These are phyloP conservation scores for Apolygus lucorum DNA, from an alignment of 1,140 invertebrate genomes.

Conservation along the genomic window DNA sequence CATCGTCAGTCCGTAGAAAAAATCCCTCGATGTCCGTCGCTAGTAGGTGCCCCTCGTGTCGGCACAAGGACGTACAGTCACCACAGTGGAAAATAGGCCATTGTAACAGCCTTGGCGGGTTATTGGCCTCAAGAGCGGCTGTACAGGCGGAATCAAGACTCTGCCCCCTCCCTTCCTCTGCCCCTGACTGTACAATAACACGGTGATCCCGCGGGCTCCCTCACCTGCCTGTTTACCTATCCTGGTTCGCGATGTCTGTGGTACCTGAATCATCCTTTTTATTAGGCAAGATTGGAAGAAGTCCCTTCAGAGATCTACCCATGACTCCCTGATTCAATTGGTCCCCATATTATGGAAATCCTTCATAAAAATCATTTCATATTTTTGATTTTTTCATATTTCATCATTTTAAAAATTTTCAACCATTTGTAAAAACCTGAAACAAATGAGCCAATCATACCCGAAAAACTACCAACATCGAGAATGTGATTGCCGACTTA, in stretches of 20 bases:
- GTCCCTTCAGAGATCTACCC: too few species aligned
- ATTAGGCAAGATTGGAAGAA: too few species aligned
- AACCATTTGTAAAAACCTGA: too few species aligned
- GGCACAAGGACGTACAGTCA: constrained; percentile 12
- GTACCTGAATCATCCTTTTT: too few species aligned
- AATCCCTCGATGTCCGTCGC: neutral
- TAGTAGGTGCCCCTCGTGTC: neutral
- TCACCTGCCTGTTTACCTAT: neutral
- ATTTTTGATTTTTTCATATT: too few species aligned
- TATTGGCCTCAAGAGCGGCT: constrained; percentile 13
- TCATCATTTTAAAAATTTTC: too few species aligned
- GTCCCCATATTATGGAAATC: too few species aligned
- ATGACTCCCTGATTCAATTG: too few species aligned
- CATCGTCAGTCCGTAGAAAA: neutral
- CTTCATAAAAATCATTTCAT: too few species aligned
- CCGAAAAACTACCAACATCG: too few species aligned
- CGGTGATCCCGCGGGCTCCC: neutral
- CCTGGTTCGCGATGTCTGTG: neutral
- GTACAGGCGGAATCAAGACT: constrained; percentile 7
- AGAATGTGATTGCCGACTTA: too few species aligned
- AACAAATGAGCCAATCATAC: too few species aligned
- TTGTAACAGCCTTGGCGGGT: constrained; percentile 14
- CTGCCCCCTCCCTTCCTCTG: neutral
- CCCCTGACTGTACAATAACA: neutral
- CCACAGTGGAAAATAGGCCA: constrained; percentile 13